These are phyloP conservation scores for Umimayanthus chanpuru DNA, from an alignment of 92 coral and sea anemone genomes.

Conservation along the genomic window DNA sequence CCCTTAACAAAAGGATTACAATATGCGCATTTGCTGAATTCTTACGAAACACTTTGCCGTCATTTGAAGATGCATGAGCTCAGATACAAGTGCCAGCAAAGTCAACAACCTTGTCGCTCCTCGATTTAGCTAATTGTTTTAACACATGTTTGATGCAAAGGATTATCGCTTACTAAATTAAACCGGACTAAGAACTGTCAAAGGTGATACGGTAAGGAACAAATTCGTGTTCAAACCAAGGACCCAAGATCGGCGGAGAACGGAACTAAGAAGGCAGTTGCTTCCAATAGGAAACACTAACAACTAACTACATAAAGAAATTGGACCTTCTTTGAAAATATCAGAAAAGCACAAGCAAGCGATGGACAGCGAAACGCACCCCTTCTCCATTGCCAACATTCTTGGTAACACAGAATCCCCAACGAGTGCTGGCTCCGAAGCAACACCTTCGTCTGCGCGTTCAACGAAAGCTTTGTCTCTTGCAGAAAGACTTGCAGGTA, in stretches of 20 bases:
- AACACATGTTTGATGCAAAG: conserved; percentile 34
- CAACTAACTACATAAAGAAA: neutral
- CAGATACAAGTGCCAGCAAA: conserved; percentile 29
- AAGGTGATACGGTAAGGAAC: neutral
- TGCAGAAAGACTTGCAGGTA: conserved; percentile 42
- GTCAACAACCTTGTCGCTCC: conserved; percentile 23
- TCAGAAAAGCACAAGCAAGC: neutral
- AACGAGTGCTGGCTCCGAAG: neutral
- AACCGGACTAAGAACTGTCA: neutral
- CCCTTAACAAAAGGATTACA: conserved; percentile 38
- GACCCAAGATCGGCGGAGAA: neutral
- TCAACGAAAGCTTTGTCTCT: conserved; percentile 27
- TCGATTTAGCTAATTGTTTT: conserved; percentile 22
- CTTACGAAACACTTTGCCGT: conserved; percentile 29
- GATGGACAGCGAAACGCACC: conserved; percentile 21
- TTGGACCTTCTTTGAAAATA: too few relatives aligned
- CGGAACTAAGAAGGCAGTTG: neutral
- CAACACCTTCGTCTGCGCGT: neutral
- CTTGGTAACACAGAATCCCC: conserved; percentile 21
- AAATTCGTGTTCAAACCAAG: neutral
- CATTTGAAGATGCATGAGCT: conserved; percentile 16
- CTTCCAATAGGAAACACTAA: neutral
- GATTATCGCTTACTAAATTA: conserved; percentile 29
- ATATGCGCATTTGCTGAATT: conserved; percentile 18
- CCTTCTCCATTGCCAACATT: conserved; percentile 34